A percentile compares a stretch with the other conserved stretches of the same genome.
Conservation (phyloP, 2,113 vertebrate genomes). For the Orthonyx spaldingii region DNA sequence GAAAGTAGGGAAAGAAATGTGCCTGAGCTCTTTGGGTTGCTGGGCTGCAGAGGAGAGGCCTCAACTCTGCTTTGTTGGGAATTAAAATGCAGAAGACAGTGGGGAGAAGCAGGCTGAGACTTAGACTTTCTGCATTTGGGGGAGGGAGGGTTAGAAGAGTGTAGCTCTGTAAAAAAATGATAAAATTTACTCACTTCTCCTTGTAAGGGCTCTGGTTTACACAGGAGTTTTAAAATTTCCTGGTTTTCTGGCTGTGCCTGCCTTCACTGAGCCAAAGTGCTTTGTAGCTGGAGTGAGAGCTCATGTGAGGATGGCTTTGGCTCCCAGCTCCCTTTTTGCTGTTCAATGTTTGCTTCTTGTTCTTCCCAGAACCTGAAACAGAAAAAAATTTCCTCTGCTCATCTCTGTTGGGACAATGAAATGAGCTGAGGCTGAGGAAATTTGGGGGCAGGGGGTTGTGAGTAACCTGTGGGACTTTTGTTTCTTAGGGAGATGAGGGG, state of each 20-base stretch:
- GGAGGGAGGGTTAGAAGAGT: not conserved
- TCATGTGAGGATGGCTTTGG: not conserved
- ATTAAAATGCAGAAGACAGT: not conserved
- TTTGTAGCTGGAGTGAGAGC: not conserved
- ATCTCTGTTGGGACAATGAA: not conserved
- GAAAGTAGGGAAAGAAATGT: not conserved
- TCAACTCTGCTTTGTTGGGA: not conserved
- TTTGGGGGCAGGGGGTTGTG: fast-evolving
- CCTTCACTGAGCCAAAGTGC: not conserved
- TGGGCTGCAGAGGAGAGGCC: not conserved
- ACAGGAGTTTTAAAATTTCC: not conserved
- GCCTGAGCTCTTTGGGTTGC: not conserved
- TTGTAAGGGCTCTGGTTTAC: not conserved
- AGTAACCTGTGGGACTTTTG: not conserved
- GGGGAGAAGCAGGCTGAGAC: not conserved
- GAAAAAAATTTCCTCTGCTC: not conserved
- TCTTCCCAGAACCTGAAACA: not conserved
- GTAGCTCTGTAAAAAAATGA: not conserved
- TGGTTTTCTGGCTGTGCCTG: not conserved
- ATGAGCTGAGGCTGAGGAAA: not conserved
- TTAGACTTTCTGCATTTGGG: not conserved
- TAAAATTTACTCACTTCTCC: not conserved
- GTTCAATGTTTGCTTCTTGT: not conserved
- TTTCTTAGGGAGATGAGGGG: not conserved
- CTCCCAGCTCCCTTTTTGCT: not conserved